Conservation (phyloP, 92 coral and sea anemone genomes). For the Palythoa grandis region DNA sequence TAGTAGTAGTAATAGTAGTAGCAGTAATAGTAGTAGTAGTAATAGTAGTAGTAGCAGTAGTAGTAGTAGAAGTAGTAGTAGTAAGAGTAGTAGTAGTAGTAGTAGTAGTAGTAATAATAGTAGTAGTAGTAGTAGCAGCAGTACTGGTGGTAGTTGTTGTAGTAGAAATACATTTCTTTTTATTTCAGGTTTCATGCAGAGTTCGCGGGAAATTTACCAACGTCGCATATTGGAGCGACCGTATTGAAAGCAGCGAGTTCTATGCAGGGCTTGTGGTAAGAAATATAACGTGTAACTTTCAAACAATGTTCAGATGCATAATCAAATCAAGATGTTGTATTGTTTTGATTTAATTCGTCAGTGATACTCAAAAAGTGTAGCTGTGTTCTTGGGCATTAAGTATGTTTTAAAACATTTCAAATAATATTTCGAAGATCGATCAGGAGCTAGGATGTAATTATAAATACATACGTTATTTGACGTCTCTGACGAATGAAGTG, state of each 20-base stretch:
- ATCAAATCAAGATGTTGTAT: too few relatives aligned
- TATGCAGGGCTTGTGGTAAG: constrained; percentile 41
- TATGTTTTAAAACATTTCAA: too few relatives aligned
- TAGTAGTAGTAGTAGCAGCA: not conserved
- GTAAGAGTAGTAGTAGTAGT: too few relatives aligned
- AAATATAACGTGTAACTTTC: not conserved
- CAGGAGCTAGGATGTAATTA: too few relatives aligned
- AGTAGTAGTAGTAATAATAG: not conserved
- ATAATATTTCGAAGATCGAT: too few relatives aligned
- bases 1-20: not conserved
- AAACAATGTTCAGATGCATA: not conserved
- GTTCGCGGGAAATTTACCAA: constrained; percentile 32
- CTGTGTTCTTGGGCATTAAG: too few relatives aligned
- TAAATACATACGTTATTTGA: too few relatives aligned
- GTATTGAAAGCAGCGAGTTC: constrained; percentile 31
- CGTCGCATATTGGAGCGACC: not conserved
- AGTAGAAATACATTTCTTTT: not conserved
- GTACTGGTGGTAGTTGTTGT: not conserved
- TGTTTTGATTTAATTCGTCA: too few relatives aligned
- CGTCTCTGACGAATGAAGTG: too few relatives aligned
- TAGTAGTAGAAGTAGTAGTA: too few relatives aligned
- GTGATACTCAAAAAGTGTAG: too few relatives aligned
- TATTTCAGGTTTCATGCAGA: constrained; percentile 24
- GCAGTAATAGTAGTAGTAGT: not conserved
- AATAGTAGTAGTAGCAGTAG: too few relatives aligned